Conservation (phyloP, 1,140 invertebrate genomes). For the Microplitis demolitor region DNA sequence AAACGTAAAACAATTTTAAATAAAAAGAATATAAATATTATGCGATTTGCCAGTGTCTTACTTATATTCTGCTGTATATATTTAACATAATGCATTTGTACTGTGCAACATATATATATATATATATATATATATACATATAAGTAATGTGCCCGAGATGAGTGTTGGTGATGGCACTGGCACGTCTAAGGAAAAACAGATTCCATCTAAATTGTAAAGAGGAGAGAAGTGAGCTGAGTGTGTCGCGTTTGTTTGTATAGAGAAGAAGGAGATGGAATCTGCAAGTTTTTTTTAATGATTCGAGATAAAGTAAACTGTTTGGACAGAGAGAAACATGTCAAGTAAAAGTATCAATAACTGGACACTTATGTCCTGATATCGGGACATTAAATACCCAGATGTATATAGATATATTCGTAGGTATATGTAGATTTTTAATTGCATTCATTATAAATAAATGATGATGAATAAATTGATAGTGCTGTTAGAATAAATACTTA, state of each 20-base stretch:
- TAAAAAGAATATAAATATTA: not conserved
- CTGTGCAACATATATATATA: not conserved
- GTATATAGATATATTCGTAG: not conserved
- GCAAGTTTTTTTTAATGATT: not conserved
- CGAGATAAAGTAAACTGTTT: not conserved
- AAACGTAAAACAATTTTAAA: not conserved
- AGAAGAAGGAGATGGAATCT: not conserved
- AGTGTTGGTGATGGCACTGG: conserved; percentile 7
- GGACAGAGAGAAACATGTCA: not conserved
- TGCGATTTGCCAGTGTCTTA: not conserved
- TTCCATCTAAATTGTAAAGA: conserved; percentile 43
- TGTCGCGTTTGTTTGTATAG: not conserved
- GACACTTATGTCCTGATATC: no score
- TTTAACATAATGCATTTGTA: conserved; percentile 2
- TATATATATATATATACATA: not conserved
- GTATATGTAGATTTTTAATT: not conserved
- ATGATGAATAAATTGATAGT: no score
- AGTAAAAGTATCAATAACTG: no score
- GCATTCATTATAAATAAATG: no score
- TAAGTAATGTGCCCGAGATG: not conserved
- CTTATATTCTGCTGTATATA: no score
- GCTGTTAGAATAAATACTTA: no score
- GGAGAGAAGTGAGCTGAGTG: not conserved
- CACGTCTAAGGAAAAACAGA: conserved; percentile 39
- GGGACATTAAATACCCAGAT: not conserved